Percentiles rank a stretch among this genome's conserved stretches.
Conservation (phyloP, 2,888 invertebrate genomes). For the Tenthredo distinguenda region DNA sequence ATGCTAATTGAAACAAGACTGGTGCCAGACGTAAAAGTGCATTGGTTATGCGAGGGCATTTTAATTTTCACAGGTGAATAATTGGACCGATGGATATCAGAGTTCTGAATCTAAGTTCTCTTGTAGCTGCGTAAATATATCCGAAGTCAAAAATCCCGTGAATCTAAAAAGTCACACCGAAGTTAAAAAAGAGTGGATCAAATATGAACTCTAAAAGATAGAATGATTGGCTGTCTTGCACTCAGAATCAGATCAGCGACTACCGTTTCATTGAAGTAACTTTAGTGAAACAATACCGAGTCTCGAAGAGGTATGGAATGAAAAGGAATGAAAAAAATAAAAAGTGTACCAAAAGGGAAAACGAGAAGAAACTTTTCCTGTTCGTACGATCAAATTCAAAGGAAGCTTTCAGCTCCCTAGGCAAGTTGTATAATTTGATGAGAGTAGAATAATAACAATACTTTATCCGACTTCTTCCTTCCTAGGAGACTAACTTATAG, state of each 20-base stretch:
- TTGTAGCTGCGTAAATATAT: background rate
- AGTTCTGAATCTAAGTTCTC: background rate
- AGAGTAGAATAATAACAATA: constrained; percentile 33
- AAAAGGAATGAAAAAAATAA: background rate
- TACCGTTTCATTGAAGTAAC: constrained; percentile 3
- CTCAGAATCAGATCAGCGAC: constrained; percentile 16
- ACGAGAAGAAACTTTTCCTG: background rate
- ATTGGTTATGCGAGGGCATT: constrained; percentile 6
- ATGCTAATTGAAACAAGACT: constrained; percentile 27
- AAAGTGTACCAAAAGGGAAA: background rate
- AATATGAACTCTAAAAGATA: constrained; percentile 1
- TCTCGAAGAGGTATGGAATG: background rate
- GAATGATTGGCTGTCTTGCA: background rate
- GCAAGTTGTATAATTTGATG: constrained; percentile 21
- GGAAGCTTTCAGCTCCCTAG: constrained; percentile 34
- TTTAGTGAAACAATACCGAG: background rate
- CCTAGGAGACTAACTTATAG: background rate
- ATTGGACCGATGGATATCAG: background rate
- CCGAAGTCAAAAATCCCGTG: background rate
- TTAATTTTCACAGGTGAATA: background rate
- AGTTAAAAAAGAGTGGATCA: constrained; percentile 2
- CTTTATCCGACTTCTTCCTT: constrained; percentile 1
- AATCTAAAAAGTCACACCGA: background rate
- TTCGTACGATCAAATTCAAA: constrained; percentile 26
- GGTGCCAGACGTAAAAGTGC: constrained; percentile 19